Conservation (phyloP, 2,888 invertebrate genomes). For the Sicus ferrugineus region DNA sequence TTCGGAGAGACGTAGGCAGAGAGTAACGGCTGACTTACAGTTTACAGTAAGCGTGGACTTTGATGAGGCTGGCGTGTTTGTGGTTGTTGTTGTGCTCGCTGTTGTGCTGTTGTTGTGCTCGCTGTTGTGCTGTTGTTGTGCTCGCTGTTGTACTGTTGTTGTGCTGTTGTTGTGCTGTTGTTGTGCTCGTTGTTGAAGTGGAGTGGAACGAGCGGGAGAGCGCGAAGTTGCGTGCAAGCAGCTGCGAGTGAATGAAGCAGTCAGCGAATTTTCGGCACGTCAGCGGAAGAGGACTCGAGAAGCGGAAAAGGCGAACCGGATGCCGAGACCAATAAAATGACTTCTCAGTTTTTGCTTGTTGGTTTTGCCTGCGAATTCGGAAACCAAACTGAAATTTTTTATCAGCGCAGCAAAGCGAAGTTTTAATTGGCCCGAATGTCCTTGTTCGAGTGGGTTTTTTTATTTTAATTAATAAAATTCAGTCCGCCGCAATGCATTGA, state of each 20-base stretch:
- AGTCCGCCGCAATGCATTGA: background rate
- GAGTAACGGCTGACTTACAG: constrained; percentile 14
- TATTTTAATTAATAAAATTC: background rate
- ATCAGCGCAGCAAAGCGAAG: background rate
- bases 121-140: background rate
- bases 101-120: background rate
- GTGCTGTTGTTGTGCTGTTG: too few species aligned
- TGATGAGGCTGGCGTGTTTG: background rate
- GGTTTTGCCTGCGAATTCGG: background rate
- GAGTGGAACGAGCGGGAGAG: background rate
- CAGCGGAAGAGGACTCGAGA: background rate
- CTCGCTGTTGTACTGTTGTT: too few species aligned
- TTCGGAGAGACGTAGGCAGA: background rate
- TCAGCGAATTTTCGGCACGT: background rate
- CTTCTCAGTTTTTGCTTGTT: background rate
- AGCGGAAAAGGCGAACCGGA: too few species aligned
- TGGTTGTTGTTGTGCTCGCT: background rate
- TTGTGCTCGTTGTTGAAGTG: background rate
- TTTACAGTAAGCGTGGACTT: constrained; percentile 22
- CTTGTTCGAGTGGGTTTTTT: too few species aligned
- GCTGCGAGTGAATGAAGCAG: background rate
- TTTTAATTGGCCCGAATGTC: background rate
- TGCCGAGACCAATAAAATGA: background rate
- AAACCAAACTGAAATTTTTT: background rate
- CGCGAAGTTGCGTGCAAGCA: background rate